phyloP scores from a whole-genome alignment of 1,140 invertebrate species.

The Marisa cornuarietis region DNA sequence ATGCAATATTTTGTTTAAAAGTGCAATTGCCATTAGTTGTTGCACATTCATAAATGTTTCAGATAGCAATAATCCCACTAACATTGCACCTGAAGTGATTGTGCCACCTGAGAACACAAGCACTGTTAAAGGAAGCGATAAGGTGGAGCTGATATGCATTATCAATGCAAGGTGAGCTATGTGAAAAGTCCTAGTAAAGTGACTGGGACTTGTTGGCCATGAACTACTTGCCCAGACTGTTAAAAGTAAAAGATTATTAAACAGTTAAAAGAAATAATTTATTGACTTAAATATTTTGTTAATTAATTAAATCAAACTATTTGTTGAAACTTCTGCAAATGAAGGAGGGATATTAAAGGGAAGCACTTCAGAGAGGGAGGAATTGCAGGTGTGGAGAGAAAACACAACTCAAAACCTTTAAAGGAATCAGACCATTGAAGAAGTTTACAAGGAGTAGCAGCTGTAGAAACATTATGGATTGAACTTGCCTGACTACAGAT shows the following conservation, averaged over 20 bases:
- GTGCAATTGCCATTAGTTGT: not conserved
- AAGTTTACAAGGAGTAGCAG: not conserved
- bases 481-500: not conserved
- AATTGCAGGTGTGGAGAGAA: too few relatives aligned
- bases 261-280: too few relatives aligned
- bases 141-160: conserved; percentile 87
- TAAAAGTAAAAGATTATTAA: too few relatives aligned
- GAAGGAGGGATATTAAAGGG: too few relatives aligned
- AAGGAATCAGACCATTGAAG: not conserved
- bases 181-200: too few relatives aligned
- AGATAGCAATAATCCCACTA: conserved; percentile 55
- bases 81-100: conserved; percentile 85
- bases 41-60: conserved; percentile 11
- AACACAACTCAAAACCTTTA: too few relatives aligned
- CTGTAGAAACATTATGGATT: not conserved
- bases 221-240: too few relatives aligned
- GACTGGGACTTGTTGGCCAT: too few relatives aligned
- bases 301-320: too few relatives aligned
- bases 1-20: not conserved
- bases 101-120: conserved; percentile 82
- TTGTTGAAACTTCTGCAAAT: too few relatives aligned
- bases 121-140: conserved; percentile 80
- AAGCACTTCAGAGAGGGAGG: too few relatives aligned
- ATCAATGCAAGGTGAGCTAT: conserved; percentile 81
- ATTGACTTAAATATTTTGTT: too few relatives aligned